These are phyloP conservation scores for Zeuzera pyrina DNA, from an alignment of 2,888 invertebrate species.

Conservation along the genomic window DNA sequence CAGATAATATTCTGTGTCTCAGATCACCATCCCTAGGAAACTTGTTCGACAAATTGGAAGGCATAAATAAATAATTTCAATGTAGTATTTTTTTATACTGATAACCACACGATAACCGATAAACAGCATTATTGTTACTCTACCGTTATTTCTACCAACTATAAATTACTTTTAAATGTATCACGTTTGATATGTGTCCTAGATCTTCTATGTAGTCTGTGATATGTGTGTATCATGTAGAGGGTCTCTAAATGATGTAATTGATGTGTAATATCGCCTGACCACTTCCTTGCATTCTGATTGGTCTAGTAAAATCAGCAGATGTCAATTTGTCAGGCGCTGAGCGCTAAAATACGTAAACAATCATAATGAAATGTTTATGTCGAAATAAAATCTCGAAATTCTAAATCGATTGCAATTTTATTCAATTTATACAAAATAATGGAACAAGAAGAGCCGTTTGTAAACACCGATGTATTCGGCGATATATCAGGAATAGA, in stretches of 20 bases:
- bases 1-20: no score
- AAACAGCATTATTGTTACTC: no score
- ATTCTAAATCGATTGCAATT: constrained; percentile 1
- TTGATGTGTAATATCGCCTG: background rate
- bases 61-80: no score
- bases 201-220: no score
- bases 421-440: constrained; percentile 9
- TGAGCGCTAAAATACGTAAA: constrained; percentile 52
- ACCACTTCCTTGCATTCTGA: constrained; percentile 21
- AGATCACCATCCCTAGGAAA: no score
- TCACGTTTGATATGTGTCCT: no score
- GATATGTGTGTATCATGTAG: no score
- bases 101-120: no score
- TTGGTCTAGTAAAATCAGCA: constrained; percentile 62
- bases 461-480: constrained; percentile 65
- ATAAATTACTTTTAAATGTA: no score
- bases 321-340: constrained; percentile 44
- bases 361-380: constrained; percentile 24
- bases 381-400: constrained; percentile 7
- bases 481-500: constrained; percentile 80
- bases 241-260: background rate
- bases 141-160: no score
- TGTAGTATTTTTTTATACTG: no score
- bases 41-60: no score
- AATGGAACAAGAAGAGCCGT: constrained; percentile 54